Evolutionary conservation across 2,888 invertebrate species (phyloP), one percentile per base, ranked within the genome.

Genomic region (Hydrotaea diabolus): DNA sequence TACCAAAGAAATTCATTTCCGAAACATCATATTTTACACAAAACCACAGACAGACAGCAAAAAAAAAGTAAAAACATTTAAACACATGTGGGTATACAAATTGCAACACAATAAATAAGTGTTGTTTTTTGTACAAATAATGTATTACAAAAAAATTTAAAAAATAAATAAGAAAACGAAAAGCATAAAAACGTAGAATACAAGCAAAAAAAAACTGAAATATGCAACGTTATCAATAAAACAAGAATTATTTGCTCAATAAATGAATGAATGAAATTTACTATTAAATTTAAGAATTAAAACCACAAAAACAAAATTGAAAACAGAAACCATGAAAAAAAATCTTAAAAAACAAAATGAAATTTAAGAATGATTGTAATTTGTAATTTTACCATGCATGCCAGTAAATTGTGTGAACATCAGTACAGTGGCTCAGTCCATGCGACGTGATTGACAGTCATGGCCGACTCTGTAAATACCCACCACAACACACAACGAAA

Each of bases 171-270:
- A 49, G 0, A 71, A 43, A 23, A 31, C 7, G 26, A 72, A 13
- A n/a, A 9, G 2, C 57, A 31, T 31, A 31, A 19, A 76, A 43
- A 46, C 55, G 21, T 43, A 77, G n/a, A n/a, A n/a, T n/a, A n/a
- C n/a, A 77, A 73, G 17, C 23, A 57, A 74, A 53, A 19, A 43
- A 75, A 72, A 53, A 57, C 26, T 0, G 15, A 62, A 77, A 83
- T 11, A 31, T 84, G 64, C 77, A 84, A 77, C 11, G 21, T 72
- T 72, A 23, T 46, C 75, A 81, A 84, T 39, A 57, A 36, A 19
- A 64, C 43, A 31, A 77, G 13, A 31, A 66, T n/a, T 69, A 39
- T 77, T 82, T 82, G 80, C 82, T 82, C 82, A 82, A 78, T 77
- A 39, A 79, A 85, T 21, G 57, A 57, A 78, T 21, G 57, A 57